These are phyloP conservation scores for Phymastichus coffea DNA, from an alignment of 1,140 invertebrate species.

Conservation along the genomic window DNA sequence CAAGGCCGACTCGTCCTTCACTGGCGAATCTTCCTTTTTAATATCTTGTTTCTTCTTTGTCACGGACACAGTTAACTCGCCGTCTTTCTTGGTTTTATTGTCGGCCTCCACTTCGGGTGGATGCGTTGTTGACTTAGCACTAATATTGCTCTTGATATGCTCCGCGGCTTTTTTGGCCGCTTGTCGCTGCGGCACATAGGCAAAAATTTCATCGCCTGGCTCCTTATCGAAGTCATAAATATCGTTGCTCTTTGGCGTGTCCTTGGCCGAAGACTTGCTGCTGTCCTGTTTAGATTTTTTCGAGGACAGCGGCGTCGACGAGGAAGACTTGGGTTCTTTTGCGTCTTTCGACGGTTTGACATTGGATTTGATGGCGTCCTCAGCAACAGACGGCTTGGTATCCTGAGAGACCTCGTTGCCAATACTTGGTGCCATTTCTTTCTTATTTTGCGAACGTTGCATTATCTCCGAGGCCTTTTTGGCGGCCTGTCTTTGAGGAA, in stretches of 20 bases:
- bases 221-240: constrained; percentile 67
- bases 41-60: constrained; percentile 46
- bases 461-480: constrained; percentile 89
- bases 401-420: neutral
- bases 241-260: constrained; percentile 53
- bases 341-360: constrained; percentile 50
- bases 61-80: constrained; percentile 24
- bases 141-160: constrained; percentile 80
- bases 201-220: constrained; percentile 69
- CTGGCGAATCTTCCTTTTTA: constrained; percentile 39
- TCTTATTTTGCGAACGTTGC: constrained; percentile 49
- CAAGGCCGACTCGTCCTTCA: constrained; percentile 43
- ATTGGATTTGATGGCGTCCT: constrained; percentile 29
- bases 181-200: constrained; percentile 85
- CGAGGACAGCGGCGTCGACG: neutral
- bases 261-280: constrained; percentile 34
- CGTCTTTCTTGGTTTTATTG: constrained; percentile 48
- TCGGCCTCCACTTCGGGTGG: constrained; percentile 36
- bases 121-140: constrained; percentile 58
- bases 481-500: constrained; percentile 87
- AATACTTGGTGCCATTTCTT: neutral
- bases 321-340: constrained; percentile 35
- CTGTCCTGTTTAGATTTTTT: constrained; percentile 20
- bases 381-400: constrained; percentile 43
- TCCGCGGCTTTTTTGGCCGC: constrained; percentile 89